phyloP scores from a whole-genome alignment of 1,140 invertebrate genomes.

The Lysiphlebus fabarum region DNA sequence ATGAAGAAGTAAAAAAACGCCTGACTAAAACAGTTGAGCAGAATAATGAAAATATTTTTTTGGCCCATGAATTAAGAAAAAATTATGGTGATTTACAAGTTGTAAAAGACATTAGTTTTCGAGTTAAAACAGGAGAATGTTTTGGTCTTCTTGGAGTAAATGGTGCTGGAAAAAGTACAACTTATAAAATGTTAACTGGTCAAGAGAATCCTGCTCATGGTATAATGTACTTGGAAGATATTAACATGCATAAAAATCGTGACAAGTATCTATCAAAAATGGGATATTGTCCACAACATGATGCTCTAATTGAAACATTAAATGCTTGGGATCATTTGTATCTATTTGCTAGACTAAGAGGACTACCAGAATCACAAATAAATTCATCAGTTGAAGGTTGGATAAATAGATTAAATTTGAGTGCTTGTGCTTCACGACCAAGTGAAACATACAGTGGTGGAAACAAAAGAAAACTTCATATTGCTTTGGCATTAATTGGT shows the following conservation, averaged over 20 bases:
- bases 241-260: slow-evolving; percentile 21
- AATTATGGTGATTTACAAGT: slow-evolving; percentile 62
- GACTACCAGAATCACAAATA: slow-evolving; percentile 57
- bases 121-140: slow-evolving; percentile 73
- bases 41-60: slow-evolving; percentile 40
- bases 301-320: slow-evolving; percentile 68
- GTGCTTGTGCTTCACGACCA: slow-evolving; percentile 48
- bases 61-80: slow-evolving; percentile 62
- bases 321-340: slow-evolving; percentile 67
- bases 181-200: slow-evolving; percentile 81
- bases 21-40: background rate
- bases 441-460: slow-evolving; percentile 76
- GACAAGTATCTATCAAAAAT: slow-evolving; percentile 54
- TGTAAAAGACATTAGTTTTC: slow-evolving; percentile 69
- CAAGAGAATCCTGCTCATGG: slow-evolving; percentile 60
- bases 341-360: slow-evolving; percentile 66
- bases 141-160: slow-evolving; percentile 79
- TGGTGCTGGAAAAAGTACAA: slow-evolving; percentile 89
- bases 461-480: slow-evolving; percentile 92
- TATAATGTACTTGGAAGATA: slow-evolving; percentile 26
- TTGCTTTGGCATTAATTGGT: slow-evolving; percentile 83
- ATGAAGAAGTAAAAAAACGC: slow-evolving; percentile 38
- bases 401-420: slow-evolving; percentile 52
- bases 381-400: slow-evolving; percentile 54
- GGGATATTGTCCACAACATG: slow-evolving; percentile 71